These are phyloP conservation scores for Paramisgurnus dabryanus DNA, from an alignment of 2,113 vertebrate species.

Conservation along the genomic window DNA sequence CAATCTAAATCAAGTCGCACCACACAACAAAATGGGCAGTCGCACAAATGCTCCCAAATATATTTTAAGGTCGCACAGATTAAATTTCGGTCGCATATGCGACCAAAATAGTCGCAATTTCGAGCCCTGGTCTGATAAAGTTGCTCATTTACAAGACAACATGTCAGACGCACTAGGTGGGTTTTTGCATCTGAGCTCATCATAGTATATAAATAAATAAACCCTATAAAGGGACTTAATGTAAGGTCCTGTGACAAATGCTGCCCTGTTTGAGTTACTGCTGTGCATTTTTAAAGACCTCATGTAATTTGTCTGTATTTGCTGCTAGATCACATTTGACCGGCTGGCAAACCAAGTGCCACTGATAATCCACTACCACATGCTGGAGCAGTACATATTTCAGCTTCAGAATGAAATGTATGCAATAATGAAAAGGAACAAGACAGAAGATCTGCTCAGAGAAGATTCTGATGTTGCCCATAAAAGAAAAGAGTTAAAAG, in stretches of 20 bases:
- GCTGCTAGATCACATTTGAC: conserved; percentile 64
- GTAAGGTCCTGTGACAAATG: not conserved
- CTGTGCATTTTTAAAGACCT: not conserved
- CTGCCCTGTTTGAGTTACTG: not conserved
- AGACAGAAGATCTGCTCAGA: conserved; percentile 56
- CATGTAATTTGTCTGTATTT: not conserved
- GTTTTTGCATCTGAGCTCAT: no score
- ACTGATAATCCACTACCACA: conserved; percentile 71
- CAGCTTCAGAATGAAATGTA: conserved; percentile 67
- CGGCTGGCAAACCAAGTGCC: conserved; percentile 75
- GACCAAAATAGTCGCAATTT: no score
- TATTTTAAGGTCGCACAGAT: no score
- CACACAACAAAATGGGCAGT: no score
- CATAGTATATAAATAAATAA: no score
- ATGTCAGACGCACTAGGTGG: no score
- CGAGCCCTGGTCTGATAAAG: no score
- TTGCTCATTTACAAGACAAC: no score
- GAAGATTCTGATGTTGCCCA: conserved; percentile 63
- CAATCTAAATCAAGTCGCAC: no score
- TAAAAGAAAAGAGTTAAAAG: conserved; percentile 59
- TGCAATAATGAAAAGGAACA: conserved; percentile 53
- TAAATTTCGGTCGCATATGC: no score
- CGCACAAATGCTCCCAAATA: no score
- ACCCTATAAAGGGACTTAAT: no score
- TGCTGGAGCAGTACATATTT: conserved; percentile 62